These are phyloP conservation scores for Pycnonotus jocosus DNA, from an alignment of 2,113 vertebrate species.

Conservation along the genomic window DNA sequence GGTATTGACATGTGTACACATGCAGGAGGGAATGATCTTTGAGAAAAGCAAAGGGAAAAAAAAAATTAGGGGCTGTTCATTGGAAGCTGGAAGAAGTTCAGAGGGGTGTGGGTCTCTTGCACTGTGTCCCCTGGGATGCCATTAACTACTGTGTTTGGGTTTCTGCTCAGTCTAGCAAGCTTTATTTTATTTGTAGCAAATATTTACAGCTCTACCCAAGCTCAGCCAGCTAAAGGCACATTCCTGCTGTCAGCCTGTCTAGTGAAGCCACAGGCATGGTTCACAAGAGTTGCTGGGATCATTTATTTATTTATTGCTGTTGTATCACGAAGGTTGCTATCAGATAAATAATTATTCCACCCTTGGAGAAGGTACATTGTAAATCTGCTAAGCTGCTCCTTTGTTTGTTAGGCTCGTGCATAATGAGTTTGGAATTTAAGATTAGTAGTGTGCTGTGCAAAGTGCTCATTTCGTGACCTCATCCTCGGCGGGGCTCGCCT, in stretches of 20 bases:
- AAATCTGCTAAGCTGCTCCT: slow-evolving; percentile 27
- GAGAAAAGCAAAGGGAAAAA: not conserved
- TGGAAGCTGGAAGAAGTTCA: not conserved
- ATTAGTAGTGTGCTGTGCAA: slow-evolving; percentile 17
- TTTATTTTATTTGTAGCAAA: not conserved
- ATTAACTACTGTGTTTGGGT: not conserved
- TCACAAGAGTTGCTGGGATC: not conserved
- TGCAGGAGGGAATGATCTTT: not conserved
- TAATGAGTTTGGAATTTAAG: slow-evolving; percentile 54
- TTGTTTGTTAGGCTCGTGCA: slow-evolving; percentile 38
- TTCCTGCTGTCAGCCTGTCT: not conserved
- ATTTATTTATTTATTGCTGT: slow-evolving; percentile 35
- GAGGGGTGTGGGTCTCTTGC: not conserved
- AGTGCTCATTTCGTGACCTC: slow-evolving; percentile 34
- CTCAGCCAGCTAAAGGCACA: not conserved
- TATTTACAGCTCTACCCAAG: not conserved
- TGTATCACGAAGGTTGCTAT: not conserved
- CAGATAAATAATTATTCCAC: slow-evolving; percentile 37
- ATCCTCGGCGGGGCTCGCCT: not conserved
- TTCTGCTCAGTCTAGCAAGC: not conserved
- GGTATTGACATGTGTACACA: not conserved
- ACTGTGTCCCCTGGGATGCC: not conserved
- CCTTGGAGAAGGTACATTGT: slow-evolving; percentile 16
- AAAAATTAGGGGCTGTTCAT: not conserved
- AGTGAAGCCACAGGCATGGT: not conserved